These are phyloP conservation scores for Patella pellucida DNA, from an alignment of 2,888 invertebrate species.

Conservation along the genomic window DNA sequence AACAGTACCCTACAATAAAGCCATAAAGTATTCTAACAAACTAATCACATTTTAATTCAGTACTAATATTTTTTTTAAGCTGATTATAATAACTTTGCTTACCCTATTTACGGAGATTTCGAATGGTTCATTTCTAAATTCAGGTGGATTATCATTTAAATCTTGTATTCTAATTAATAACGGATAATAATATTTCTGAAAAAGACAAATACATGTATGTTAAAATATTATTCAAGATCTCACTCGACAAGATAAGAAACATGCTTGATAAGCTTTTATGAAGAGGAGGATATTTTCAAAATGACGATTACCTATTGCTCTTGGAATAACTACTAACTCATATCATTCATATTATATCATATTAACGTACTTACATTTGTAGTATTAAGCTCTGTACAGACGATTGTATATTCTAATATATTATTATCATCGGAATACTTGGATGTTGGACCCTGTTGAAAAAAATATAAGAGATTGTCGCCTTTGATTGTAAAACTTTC, in stretches of 20 bases:
- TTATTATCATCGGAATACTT: conserved; percentile 9
- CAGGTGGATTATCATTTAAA: conserved; percentile 10
- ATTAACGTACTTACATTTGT: background rate
- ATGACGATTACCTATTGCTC: too few species aligned
- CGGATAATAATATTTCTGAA: background rate
- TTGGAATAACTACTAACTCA: too few species aligned
- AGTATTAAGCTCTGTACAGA: background rate
- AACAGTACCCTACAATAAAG: background rate
- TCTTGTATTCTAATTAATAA: conserved; percentile 2
- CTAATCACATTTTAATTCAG: too few species aligned
- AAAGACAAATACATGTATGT: background rate
- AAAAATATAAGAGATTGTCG: too few species aligned
- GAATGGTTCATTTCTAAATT: background rate
- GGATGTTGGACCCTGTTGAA: background rate
- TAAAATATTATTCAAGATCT: background rate
- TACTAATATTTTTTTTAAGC: too few species aligned
- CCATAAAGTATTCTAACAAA: background rate
- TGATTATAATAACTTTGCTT: background rate
- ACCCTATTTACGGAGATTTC: background rate
- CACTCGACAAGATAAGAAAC: background rate
- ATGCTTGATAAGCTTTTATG: background rate
- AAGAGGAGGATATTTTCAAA: too few species aligned
- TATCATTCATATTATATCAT: too few species aligned
- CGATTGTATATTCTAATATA: conserved; percentile 7
- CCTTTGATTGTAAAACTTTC: too few species aligned